A percentile compares a stretch with the other conserved stretches of the same genome.
Conservation (phyloP, 2,113 vertebrate species). For the Melanostigma gelatinosum region DNA sequence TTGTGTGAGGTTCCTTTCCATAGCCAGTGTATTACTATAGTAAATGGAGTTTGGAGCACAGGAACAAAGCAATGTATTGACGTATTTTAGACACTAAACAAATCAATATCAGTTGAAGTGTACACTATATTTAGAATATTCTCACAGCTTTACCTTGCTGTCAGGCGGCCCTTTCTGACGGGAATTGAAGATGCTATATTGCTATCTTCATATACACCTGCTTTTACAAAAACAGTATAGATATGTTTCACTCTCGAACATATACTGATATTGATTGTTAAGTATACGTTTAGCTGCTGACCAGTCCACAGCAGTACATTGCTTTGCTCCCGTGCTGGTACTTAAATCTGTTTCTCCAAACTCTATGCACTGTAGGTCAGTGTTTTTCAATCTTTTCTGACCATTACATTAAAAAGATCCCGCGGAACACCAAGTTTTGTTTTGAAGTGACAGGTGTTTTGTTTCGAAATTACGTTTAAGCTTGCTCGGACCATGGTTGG, state of each 20-base stretch:
- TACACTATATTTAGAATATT: neutral
- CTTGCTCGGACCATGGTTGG: no score
- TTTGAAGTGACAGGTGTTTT: no score
- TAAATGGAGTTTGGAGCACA: neutral
- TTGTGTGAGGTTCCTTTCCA: neutral
- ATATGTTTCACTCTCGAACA: neutral
- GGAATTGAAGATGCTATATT: neutral
- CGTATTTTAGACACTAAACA: neutral
- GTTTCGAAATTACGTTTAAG: no score
- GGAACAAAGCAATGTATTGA: neutral
- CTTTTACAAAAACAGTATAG: neutral
- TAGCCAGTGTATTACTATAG: neutral
- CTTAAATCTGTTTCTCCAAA: no score
- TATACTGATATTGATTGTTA: neutral
- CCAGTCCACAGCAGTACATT: no score
- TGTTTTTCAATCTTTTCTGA: no score
- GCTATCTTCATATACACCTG: neutral
- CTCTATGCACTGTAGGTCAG: no score
- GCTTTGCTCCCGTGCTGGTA: no score
- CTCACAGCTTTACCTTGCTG: no score
- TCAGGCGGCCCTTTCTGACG: no score
- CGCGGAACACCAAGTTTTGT: no score
- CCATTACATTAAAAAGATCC: no score
- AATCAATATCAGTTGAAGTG: neutral
- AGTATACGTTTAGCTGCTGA: neutral